phyloP scores from a whole-genome alignment of 1,140 invertebrate species.

The Penaeus japonicus region DNA sequence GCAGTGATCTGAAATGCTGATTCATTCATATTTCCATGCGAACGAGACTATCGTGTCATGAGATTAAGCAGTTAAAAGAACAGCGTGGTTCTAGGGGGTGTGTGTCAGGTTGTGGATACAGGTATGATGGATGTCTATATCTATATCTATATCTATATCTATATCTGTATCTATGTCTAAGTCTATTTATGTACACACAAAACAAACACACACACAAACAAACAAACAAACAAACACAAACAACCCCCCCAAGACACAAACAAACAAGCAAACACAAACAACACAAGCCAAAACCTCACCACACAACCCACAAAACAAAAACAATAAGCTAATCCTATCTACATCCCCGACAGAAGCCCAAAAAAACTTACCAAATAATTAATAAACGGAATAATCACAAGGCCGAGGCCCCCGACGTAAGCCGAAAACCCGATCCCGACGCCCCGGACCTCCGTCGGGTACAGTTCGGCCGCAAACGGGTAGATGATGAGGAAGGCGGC shows the following conservation, averaged over 20 bases:
- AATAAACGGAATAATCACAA: slow-evolving; percentile 90
- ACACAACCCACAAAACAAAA: neutral
- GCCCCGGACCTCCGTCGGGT: slow-evolving; percentile 82
- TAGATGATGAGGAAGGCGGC: slow-evolving; percentile 87
- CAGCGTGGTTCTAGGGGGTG: too few species aligned
- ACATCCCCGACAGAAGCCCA: too few species aligned
- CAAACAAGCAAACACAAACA: too few species aligned
- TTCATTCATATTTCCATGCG: too few species aligned
- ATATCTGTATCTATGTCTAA: neutral
- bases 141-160: too few species aligned
- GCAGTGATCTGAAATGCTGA: too few species aligned
- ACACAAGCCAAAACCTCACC: too few species aligned
- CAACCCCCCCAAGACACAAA: too few species aligned
- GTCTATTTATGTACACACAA: neutral
- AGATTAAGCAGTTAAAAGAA: neutral
- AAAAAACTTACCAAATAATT: slow-evolving; percentile 78
- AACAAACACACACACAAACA: neutral
- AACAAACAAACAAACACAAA: too few species aligned
- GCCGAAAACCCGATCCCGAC: slow-evolving; percentile 88
- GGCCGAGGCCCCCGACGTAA: slow-evolving; percentile 84
- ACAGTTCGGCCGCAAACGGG: slow-evolving; percentile 86
- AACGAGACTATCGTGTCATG: too few species aligned
- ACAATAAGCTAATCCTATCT: neutral
- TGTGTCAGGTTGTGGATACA: too few species aligned
- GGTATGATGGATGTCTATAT: too few species aligned